Evolutionary conservation across 2,113 vertebrate species (phyloP), one percentile per base, ranked within the genome.

Genomic region (Panthera leo): DNA sequence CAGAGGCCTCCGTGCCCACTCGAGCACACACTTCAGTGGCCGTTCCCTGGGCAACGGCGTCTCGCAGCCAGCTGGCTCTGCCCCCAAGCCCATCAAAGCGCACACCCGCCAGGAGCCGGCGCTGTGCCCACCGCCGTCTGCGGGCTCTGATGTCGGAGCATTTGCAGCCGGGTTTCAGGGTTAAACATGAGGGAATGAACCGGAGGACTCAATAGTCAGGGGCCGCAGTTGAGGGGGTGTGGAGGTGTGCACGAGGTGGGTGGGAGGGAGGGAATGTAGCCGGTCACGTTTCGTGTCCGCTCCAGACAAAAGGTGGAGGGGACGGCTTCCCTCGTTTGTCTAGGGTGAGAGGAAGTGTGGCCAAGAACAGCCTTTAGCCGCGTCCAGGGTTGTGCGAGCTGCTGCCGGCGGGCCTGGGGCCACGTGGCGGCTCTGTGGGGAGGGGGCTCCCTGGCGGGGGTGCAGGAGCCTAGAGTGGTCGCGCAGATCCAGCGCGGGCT

Each of bases 31-130:
- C 98, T 98, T 98, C 98, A 98, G 96, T 98, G 98, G 97, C 98
- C 97, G 97, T 99, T 98, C 98, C 98, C 98, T 86, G 97, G 98
- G 98, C 98, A 99, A 98, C 98, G 97, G 98, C 87, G 85, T 97
- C 95, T 89, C 96, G 85, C 97, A 97, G 98, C 98, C 98, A 98
- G 98, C 98, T 99, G 98, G 98, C 98, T 98, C 96, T 95, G 96
- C 97, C 98, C 97, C 96, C 96, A 89, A 97, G 97, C 97, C 98
- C 96, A 96, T 99, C 98, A 98, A 97, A 98, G 97, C 90, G 89
- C 97, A 97, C 88, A 70, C 96, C 96, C 91, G 94, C 98, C 98
- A 97, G 98, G 97, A 79, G 73, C 42, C 6, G 53, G 94, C 80
- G 58, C 97, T 85, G 96, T n/a, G 96, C 97, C 98, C 61, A 12